Evolutionary conservation across 1,140 invertebrate genomes (phyloP).

Genomic region (Drosophila erecta): DNA sequence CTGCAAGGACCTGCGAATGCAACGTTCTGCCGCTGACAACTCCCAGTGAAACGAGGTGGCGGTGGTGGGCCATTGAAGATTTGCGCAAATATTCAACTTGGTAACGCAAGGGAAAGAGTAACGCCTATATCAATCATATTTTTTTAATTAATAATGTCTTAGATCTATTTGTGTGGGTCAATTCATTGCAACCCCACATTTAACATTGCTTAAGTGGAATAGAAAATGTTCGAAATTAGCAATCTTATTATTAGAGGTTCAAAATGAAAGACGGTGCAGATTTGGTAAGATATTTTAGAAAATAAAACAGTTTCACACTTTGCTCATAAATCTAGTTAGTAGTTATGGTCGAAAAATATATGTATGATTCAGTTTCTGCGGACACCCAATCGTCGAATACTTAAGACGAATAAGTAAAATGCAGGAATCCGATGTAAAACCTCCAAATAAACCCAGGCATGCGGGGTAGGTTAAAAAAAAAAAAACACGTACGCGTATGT

Average conservation of each 20-base stretch:
- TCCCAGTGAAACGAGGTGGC: constrained; percentile 16
- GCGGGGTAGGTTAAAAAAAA: constrained; percentile 24
- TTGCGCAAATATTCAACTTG: background rate
- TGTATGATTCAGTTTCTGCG: constrained; percentile 20
- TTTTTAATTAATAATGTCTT: too few relatives aligned
- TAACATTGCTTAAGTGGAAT: too few relatives aligned
- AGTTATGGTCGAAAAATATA: constrained; percentile 16
- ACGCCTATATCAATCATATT: background rate
- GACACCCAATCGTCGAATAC: constrained; percentile 19
- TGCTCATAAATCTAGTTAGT: background rate
- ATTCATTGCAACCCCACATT: too few relatives aligned
- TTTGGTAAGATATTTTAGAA: constrained; percentile 37
- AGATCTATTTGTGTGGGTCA: too few relatives aligned
- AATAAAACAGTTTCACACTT: constrained; percentile 31
- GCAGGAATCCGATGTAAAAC: constrained; percentile 24
- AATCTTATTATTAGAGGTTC: too few relatives aligned
- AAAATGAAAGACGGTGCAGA: background rate
- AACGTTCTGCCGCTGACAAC: constrained; percentile 47
- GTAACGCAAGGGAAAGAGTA: background rate
- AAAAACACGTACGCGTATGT: constrained; percentile 17
- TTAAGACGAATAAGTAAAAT: constrained; percentile 29
- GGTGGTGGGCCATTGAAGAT: background rate
- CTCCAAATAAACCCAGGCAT: constrained; percentile 48
- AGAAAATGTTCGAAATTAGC: too few relatives aligned
- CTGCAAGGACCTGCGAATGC: constrained; percentile 43